A percentile compares a stretch with the other conserved stretches of the same genome.
phyloP scores from a whole-genome alignment of 2,113 vertebrate genomes.

The Seriola aureovittata region DNA sequence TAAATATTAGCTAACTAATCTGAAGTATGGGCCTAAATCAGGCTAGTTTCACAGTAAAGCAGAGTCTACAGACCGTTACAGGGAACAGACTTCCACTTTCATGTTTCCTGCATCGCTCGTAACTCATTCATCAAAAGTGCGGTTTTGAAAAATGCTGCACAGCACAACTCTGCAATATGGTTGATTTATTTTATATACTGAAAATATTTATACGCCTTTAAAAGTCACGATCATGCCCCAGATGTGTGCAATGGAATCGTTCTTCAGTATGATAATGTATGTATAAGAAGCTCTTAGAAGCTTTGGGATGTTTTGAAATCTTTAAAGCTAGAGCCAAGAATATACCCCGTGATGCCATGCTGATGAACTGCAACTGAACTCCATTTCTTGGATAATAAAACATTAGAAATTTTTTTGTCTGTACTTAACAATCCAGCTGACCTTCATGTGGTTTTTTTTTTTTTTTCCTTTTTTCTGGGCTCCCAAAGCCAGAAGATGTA shows the following conservation, averaged over 20 bases:
- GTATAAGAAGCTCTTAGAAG: conserved; percentile 7
- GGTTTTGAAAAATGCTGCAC: conserved; percentile 10
- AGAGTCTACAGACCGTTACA: background rate
- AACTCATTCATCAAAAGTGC: conserved; percentile 52
- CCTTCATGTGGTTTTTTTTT: conserved; percentile 18
- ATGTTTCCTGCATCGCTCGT: conserved; percentile 25
- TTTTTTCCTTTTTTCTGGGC: background rate
- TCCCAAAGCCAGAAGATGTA: conserved; percentile 1
- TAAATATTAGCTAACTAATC: background rate
- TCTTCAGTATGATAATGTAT: conserved; percentile 37
- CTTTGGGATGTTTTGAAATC: background rate
- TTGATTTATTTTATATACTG: conserved; percentile 1
- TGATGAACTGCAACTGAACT: conserved; percentile 24
- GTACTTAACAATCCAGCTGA: conserved; percentile 5
- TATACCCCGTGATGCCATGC: background rate
- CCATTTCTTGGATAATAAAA: conserved; percentile 10
- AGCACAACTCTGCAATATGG: background rate
- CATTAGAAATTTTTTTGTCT: background rate
- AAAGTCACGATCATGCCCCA: conserved; percentile 16
- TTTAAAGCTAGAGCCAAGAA: background rate
- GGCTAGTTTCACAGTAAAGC: background rate
- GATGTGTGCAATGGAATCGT: conserved; percentile 2
- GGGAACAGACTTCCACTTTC: background rate
- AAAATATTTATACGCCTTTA: conserved; percentile 22
- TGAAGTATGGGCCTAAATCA: background rate